phyloP scores from a whole-genome alignment of 2,888 invertebrate genomes.

The Listrodromus nycthemerus region DNA sequence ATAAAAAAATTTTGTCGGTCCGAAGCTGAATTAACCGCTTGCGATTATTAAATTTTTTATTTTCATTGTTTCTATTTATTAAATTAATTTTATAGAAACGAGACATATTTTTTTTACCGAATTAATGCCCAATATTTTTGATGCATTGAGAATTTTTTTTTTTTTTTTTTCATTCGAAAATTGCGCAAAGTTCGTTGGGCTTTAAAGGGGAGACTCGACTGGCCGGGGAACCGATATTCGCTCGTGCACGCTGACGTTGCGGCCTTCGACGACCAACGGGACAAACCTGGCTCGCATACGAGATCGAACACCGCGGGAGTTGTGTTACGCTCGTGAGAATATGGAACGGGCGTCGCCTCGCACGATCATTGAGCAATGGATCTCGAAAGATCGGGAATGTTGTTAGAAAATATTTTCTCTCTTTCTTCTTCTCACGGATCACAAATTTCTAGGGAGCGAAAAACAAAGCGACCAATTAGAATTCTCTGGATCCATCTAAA shows the following conservation, averaged over 20 bases:
- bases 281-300: conserved; percentile 58
- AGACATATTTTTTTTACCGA: too few species aligned
- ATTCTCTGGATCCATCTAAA: too few species aligned
- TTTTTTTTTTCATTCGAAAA: too few species aligned
- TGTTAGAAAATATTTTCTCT: neutral
- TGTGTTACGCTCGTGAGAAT: conserved; percentile 45
- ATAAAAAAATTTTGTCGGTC: neutral
- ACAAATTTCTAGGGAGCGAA: neutral
- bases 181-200: neutral
- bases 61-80: neutral
- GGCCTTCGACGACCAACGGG: conserved; percentile 58
- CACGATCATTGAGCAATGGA: conserved; percentile 35
- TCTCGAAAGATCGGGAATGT: conserved; percentile 26
- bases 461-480: neutral
- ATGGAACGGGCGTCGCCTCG: conserved; percentile 16
- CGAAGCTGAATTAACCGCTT: neutral
- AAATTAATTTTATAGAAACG: neutral
- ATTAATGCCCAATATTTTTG: too few species aligned
- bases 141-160: too few species aligned
- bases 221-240: conserved; percentile 39
- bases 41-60: neutral
- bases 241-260: conserved; percentile 23
- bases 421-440: neutral
- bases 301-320: conserved; percentile 38
- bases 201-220: conserved; percentile 14